Percentiles rank a stretch among this genome's conserved stretches.
Conservation (phyloP, 2,113 vertebrate species). For the Cebus imitator region DNA sequence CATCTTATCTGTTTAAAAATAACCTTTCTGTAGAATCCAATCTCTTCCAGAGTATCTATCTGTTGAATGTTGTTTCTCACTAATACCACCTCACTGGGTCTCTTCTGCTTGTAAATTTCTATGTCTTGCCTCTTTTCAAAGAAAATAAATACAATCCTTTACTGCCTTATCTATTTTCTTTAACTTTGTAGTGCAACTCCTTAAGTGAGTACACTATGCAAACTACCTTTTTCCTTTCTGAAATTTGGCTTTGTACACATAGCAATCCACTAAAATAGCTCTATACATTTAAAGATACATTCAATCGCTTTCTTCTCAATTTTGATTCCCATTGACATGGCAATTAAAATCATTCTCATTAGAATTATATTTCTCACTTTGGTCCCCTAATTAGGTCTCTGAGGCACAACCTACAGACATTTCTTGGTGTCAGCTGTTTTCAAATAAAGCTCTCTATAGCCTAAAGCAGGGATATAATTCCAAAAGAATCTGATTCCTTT, state of each 20-base stretch:
- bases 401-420: not conserved
- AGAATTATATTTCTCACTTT: constrained; percentile 29
- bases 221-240: not conserved
- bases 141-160: not conserved
- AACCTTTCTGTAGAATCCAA: not conserved
- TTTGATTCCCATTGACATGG: constrained; percentile 25
- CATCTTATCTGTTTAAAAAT: constrained; percentile 33
- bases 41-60: not conserved
- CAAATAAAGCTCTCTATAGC: constrained; percentile 27
- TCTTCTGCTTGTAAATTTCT: not conserved
- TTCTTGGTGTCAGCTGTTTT: not conserved
- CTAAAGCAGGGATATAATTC: not conserved
- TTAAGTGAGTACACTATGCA: not conserved
- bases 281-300: constrained; percentile 5
- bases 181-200: constrained; percentile 19
- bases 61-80: not conserved
- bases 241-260: not conserved
- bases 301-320: not conserved
- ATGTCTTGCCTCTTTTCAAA: not conserved
- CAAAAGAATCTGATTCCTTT: not conserved
- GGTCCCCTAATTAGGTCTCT: constrained; percentile 15
- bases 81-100: not conserved
- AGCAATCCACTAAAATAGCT: not conserved
- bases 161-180: not conserved
- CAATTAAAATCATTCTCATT: not conserved